These are phyloP conservation scores for Eurypyga helias DNA, from an alignment of 2,113 vertebrate species.

Conservation along the genomic window DNA sequence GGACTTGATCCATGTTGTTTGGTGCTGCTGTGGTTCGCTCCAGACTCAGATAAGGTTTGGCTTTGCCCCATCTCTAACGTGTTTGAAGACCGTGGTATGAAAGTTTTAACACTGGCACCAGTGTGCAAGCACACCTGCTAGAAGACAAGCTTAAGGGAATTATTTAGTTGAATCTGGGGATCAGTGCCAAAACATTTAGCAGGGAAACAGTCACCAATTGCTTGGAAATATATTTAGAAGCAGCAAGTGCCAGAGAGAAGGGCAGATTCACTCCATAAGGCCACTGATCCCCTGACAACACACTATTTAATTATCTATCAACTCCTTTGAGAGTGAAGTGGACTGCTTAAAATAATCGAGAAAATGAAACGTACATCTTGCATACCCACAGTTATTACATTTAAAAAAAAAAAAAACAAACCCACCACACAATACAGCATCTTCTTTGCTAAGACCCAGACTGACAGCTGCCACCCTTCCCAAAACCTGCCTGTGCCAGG, in stretches of 20 bases:
- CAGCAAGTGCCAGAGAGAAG: background rate
- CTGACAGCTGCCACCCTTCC: background rate
- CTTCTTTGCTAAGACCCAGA: background rate
- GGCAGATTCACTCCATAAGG: slow-evolving; percentile 34
- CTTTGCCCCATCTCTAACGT: background rate
- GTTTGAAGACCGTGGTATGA: background rate
- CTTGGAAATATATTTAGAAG: background rate
- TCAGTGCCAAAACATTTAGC: background rate
- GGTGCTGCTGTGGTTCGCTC: background rate
- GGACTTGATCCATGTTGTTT: background rate
- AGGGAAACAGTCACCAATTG: background rate
- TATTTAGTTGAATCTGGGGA: background rate
- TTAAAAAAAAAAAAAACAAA: background rate
- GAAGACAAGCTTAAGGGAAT: background rate
- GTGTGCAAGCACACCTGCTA: background rate
- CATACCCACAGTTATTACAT: background rate
- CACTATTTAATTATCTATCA: slow-evolving; percentile 55
- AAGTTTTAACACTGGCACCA: background rate
- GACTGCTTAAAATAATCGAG: background rate
- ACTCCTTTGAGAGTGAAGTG: slow-evolving; percentile 22
- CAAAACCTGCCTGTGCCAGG: background rate
- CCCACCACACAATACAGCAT: background rate
- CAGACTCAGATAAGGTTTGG: background rate
- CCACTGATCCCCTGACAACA: slow-evolving; percentile 40
- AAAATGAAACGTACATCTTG: background rate